Evolutionary conservation across 2,888 invertebrate species (phyloP).

Genomic region (Drosophila atroscutellata): DNA sequence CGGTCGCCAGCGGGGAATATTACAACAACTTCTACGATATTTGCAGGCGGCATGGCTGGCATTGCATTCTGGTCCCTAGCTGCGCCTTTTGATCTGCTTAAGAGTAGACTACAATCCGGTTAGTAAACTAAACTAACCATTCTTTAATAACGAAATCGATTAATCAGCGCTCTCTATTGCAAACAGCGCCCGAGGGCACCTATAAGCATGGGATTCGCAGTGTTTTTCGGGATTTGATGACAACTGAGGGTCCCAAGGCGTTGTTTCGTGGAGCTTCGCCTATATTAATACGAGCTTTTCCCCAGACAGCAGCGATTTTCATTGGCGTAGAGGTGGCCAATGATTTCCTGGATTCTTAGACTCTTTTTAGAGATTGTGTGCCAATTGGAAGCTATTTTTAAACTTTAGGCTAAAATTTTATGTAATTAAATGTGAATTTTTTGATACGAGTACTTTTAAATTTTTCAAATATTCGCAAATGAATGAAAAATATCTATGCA

Average conservation of each 20-base stretch:
- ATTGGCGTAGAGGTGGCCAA: slow-evolving; percentile 95
- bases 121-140: slow-evolving; percentile 30
- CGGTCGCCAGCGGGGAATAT: slow-evolving; percentile 84
- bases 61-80: slow-evolving; percentile 98
- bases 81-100: slow-evolving; percentile 98
- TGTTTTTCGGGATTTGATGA: slow-evolving; percentile 94
- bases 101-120: slow-evolving; percentile 98
- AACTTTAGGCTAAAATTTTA: background rate
- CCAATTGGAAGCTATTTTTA: slow-evolving; percentile 40
- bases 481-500: background rate
- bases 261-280: slow-evolving; percentile 97
- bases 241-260: slow-evolving; percentile 94
- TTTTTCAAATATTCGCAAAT: background rate
- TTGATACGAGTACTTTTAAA: slow-evolving; percentile 15
- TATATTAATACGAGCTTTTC: slow-evolving; percentile 98
- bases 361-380: slow-evolving; percentile 18
- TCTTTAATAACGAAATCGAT: background rate
- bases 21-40: slow-evolving; percentile 90
- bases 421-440: slow-evolving; percentile 26
- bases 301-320: slow-evolving; percentile 99
- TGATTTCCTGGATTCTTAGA: slow-evolving; percentile 88
- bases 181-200: slow-evolving; percentile 94
- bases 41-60: slow-evolving; percentile 98
- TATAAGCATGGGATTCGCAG: slow-evolving; percentile 96
- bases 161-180: background rate